Evolutionary conservation across 2,797 vertebrate genomes (phyloP), one percentile per base, ranked within the genome.

Genomic region (Phyllotis vaccarum): DNA sequence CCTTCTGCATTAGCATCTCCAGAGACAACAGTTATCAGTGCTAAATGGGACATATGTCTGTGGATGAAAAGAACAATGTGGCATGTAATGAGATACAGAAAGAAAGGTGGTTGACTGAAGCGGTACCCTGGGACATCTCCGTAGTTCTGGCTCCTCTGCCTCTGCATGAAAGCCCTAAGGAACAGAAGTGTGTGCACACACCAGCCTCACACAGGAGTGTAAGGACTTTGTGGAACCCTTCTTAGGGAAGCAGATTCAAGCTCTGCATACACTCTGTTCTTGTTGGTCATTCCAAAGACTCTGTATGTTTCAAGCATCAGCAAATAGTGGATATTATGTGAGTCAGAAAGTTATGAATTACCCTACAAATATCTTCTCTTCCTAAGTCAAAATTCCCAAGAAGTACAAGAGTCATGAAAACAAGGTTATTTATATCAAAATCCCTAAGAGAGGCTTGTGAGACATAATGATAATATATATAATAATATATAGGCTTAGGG

Each of bases 21-120:
- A 46, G 79, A 40, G 60, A 82, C 52, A 80, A 29, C 75, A 90
- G 80, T 89, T 95, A 91, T 87, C 83, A 86, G 92, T 89, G 91
- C 70, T 87, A 72, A 93, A 52, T 80, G 72, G 86, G 46, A 49
- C 66, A 21, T 66, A 19, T 12, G 19, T 91, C 58, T 85, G 54
- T 70, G 62, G 6, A 46, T 37, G 34, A 56, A 72, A 94, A 89
- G 60, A 78, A 72, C 74, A 89, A 54, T 64, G 40, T 31, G 34
- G 37, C 49, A 3, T 14, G 64, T 56, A 81, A 74, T 81, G 64
- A 88, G 81, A 52, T n/a, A 46, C 56, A 40, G 21, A 72, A 86
- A 86, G 37, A 62, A 90, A 75, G 43, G 7, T 27, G 76, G 66
- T 54, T 54, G 27, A 6, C 29, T 81, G 54, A 34, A 64, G 58